These are phyloP conservation scores for Agelastica alni DNA, from an alignment of 2,888 invertebrate genomes.

Conservation along the genomic window DNA sequence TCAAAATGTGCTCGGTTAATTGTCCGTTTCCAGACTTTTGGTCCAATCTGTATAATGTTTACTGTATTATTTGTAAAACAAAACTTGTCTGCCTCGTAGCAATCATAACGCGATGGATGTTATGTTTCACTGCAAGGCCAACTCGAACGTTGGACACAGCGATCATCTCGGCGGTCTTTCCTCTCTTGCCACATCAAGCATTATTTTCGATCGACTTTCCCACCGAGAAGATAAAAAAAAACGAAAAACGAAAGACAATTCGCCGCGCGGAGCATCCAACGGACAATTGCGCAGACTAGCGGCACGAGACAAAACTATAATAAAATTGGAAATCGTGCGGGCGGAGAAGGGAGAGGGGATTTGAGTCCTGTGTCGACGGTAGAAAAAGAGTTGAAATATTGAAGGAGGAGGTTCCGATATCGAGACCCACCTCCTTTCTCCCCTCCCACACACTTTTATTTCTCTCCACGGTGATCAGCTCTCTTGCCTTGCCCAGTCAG, in stretches of 20 bases:
- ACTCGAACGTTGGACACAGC: constrained; percentile 18
- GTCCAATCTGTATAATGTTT: too few species aligned
- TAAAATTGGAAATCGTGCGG: constrained; percentile 51
- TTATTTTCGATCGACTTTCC: constrained; percentile 31
- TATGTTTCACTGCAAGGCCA: constrained; percentile 26
- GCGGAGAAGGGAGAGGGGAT: constrained; percentile 33
- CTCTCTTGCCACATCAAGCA: constrained; percentile 25
- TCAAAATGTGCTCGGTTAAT: too few species aligned
- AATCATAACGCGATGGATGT: neutral
- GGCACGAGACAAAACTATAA: constrained; percentile 50
- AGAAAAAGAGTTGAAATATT: constrained; percentile 47
- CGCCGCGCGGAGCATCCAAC: constrained; percentile 21
- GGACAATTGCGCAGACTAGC: constrained; percentile 38
- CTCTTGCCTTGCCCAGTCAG: constrained; percentile 40
- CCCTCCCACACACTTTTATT: constrained; percentile 45
- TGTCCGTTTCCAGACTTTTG: too few species aligned
- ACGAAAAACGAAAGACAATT: constrained; percentile 29
- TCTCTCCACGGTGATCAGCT: constrained; percentile 35
- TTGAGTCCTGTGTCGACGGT: constrained; percentile 30
- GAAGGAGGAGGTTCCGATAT: constrained; percentile 53
- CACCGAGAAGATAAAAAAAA: constrained; percentile 17
- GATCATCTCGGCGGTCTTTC: constrained; percentile 4
- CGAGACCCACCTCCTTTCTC: constrained; percentile 51
- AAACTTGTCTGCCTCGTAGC: too few species aligned
- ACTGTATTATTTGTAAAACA: too few species aligned